Conservation (phyloP, 2,797 vertebrate species). For the Nasua narica region DNA sequence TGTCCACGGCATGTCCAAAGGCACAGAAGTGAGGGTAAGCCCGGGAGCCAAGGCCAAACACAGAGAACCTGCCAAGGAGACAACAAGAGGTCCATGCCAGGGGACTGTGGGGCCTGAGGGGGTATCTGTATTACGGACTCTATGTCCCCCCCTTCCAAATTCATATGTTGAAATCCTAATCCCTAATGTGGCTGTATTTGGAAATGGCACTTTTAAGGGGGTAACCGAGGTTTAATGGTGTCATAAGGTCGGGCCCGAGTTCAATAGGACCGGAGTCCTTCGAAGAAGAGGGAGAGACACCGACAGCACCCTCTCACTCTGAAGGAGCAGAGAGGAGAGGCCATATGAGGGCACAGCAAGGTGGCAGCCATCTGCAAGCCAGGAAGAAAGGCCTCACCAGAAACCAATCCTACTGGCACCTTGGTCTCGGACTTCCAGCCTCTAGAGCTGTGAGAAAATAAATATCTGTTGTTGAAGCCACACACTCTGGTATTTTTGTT, state of each 20-base stretch:
- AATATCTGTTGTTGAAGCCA: background rate
- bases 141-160: background rate
- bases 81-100: accelerated
- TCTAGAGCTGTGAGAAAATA: background rate
- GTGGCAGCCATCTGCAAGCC: background rate
- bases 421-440: background rate
- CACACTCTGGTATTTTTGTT: background rate
- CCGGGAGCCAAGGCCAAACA: constrained; percentile 97
- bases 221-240: background rate
- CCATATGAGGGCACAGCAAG: background rate
- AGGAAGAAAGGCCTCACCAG: background rate
- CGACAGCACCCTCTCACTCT: too few relatives aligned
- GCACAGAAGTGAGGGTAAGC: constrained; percentile 99
- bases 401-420: background rate
- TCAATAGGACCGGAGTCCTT: background rate
- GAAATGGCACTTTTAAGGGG: background rate
- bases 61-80: constrained; percentile 90
- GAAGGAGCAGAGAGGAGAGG: background rate
- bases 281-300: background rate
- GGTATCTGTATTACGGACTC: background rate
- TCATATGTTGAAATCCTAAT: background rate
- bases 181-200: background rate
- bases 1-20: constrained; percentile 98
- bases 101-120: accelerated
- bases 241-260: background rate